Percentiles rank a stretch among this genome's conserved stretches.
Conservation (phyloP, 2,797 vertebrate species). For the Remorina albescens region DNA sequence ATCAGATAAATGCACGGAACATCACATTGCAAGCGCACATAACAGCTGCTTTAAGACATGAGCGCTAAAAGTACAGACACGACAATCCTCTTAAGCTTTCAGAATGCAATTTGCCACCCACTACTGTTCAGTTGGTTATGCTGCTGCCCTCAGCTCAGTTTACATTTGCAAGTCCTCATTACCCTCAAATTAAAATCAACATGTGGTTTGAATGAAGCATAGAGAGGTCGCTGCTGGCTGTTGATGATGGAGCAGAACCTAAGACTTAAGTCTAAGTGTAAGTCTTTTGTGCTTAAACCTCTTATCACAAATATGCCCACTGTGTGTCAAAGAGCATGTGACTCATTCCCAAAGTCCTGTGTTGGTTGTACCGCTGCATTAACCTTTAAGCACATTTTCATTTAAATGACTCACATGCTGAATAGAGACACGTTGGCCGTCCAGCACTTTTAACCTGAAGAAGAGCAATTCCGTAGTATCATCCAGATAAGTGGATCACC, state of each 20-base stretch:
- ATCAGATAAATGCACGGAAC: neutral
- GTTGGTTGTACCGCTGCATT: conserved; percentile 10
- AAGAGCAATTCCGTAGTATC: neutral
- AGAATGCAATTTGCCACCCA: conserved; percentile 27
- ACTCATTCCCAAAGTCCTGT: conserved; percentile 28
- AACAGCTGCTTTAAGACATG: neutral
- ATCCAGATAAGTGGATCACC: neutral
- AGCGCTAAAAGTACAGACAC: neutral
- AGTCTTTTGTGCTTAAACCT: conserved; percentile 27
- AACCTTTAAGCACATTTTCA: conserved; percentile 36
- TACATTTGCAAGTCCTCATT: conserved; percentile 35
- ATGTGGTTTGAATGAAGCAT: conserved; percentile 33
- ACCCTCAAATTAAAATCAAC: conserved; percentile 56
- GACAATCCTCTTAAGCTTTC: conserved; percentile 10
- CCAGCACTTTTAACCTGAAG: neutral
- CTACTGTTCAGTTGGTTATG: neutral
- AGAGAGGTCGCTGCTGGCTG: conserved; percentile 4
- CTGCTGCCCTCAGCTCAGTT: conserved; percentile 31
- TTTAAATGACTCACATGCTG: conserved; percentile 13
- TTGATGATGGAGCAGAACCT: conserved; percentile 15
- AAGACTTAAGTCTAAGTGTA: too few species aligned
- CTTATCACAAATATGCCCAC: conserved; percentile 35
- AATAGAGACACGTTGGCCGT: neutral
- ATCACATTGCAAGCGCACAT: neutral
- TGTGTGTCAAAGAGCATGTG: conserved; percentile 7